phyloP scores from a whole-genome alignment of 2,113 vertebrate genomes.

The Numida meleagris region DNA sequence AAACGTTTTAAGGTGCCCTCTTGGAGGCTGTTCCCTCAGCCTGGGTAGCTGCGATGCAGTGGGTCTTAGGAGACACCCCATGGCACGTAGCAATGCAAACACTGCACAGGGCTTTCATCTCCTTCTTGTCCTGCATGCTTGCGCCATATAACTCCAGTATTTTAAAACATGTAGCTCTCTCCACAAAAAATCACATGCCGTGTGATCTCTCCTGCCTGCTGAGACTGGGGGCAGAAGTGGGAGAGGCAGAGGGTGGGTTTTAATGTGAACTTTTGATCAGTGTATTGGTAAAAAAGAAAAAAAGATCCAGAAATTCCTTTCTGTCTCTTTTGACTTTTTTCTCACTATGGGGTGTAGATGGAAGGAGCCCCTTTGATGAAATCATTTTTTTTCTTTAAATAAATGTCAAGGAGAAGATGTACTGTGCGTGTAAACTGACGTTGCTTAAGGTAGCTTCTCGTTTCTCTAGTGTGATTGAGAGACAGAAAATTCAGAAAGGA shows the following conservation, averaged over 20 bases:
- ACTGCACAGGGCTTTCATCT: not conserved
- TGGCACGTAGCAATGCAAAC: not conserved
- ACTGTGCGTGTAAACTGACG: not conserved
- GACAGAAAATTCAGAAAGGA: not conserved
- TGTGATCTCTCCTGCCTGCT: not conserved
- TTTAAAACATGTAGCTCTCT: not conserved
- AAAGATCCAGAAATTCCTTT: not conserved
- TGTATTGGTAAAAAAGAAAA: not conserved
- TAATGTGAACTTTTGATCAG: not conserved
- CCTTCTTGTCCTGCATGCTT: not conserved
- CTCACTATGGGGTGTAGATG: not conserved
- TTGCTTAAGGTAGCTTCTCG: not conserved
- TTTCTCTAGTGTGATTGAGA: not conserved
- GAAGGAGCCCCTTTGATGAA: not conserved
- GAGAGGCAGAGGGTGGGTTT: not conserved
- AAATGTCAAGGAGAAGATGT: not conserved
- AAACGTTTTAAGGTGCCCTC: not conserved
- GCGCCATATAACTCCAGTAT: not conserved
- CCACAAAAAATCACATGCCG: not conserved
- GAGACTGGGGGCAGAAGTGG: not conserved
- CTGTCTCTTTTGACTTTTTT: not conserved
- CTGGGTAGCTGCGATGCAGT: not conserved
- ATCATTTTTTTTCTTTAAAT: not conserved
- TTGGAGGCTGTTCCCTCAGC: not conserved
- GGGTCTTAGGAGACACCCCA: not conserved